These are phyloP conservation scores for Cremastinae sp. DNA, from an alignment of 2,888 invertebrate species.

Conservation along the genomic window DNA sequence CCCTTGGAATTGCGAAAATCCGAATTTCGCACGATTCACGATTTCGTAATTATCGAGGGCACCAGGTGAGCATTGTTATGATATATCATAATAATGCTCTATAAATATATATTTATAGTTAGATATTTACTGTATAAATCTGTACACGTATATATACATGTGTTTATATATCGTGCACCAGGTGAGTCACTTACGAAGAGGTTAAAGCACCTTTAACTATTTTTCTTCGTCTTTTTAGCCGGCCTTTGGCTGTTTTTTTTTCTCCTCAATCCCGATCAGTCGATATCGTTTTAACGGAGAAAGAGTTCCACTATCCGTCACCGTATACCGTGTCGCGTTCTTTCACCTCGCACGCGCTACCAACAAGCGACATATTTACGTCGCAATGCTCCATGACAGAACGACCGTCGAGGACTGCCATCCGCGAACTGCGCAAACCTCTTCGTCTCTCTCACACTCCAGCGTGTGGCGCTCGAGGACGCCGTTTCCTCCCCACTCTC, in stretches of 20 bases:
- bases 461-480: neutral
- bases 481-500: slow-evolving; percentile 1
- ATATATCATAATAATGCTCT: no score
- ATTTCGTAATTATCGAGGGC: slow-evolving; percentile 11
- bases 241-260: slow-evolving; percentile 1
- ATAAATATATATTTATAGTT: slow-evolving; percentile 14
- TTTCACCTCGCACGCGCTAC: slow-evolving; percentile 60
- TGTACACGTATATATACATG: slow-evolving; percentile 14
- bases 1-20: neutral
- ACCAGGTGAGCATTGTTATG: slow-evolving; percentile 3
- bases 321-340: slow-evolving; percentile 58
- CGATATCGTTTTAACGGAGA: neutral
- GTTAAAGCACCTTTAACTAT: slow-evolving; percentile 46
- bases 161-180: slow-evolving; percentile 57
- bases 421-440: slow-evolving; percentile 68
- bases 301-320: slow-evolving; percentile 54
- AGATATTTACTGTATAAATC: slow-evolving; percentile 2
- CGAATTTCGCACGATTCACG: neutral
- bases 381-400: slow-evolving; percentile 69
- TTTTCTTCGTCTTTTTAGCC: slow-evolving; percentile 6
- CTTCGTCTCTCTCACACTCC: slow-evolving; percentile 11
- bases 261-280: slow-evolving; percentile 1
- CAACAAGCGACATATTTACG: slow-evolving; percentile 55
- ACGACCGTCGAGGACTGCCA: slow-evolving; percentile 71
- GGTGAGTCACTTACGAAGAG: slow-evolving; percentile 54